Evolutionary conservation across 2,113 vertebrate genomes (phyloP).

Genomic region (Pseudopipra pipra): DNA sequence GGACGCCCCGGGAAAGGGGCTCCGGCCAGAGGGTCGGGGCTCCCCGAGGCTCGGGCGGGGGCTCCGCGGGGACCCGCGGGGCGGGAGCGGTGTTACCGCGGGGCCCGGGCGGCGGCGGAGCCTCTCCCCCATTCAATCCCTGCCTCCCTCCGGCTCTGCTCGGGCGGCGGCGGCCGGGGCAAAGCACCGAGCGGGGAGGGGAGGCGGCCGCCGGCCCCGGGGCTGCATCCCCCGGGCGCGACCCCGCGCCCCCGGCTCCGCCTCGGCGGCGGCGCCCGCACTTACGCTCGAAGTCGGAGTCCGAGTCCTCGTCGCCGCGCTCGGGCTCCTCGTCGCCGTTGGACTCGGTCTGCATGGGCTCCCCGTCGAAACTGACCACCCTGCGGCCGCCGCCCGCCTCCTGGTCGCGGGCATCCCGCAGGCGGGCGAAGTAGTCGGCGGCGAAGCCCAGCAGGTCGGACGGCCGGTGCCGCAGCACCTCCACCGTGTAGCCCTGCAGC

Average conservation of each 20-base stretch:
- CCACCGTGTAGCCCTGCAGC: constrained; percentile 96
- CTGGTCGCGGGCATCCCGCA: constrained; percentile 83
- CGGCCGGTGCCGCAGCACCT: constrained; percentile 92
- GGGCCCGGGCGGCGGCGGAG: not conserved
- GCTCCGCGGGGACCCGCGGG: not conserved
- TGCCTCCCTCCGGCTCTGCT: not conserved
- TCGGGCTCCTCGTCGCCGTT: constrained; percentile 82
- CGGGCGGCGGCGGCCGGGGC: not conserved
- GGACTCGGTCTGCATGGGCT: constrained; percentile 87
- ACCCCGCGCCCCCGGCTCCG: not conserved
- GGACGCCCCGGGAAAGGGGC: not conserved
- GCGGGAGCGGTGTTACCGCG: not conserved
- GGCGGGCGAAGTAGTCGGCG: constrained; percentile 91
- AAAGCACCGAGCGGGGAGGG: not conserved
- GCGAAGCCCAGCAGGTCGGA: constrained; percentile 93
- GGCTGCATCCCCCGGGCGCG: not conserved
- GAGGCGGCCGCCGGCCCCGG: not conserved
- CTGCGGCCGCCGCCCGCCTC: constrained; percentile 71
- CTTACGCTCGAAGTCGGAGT: constrained; percentile 93
- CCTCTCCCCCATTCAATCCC: not conserved
- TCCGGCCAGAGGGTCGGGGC: not conserved
- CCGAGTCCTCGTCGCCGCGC: constrained; percentile 77
- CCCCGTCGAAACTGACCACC: constrained; percentile 81
- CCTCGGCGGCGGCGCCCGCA: not conserved
- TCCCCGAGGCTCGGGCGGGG: not conserved